Conservation (phyloP, 2,888 invertebrate species). For the Pammene fasciana region DNA sequence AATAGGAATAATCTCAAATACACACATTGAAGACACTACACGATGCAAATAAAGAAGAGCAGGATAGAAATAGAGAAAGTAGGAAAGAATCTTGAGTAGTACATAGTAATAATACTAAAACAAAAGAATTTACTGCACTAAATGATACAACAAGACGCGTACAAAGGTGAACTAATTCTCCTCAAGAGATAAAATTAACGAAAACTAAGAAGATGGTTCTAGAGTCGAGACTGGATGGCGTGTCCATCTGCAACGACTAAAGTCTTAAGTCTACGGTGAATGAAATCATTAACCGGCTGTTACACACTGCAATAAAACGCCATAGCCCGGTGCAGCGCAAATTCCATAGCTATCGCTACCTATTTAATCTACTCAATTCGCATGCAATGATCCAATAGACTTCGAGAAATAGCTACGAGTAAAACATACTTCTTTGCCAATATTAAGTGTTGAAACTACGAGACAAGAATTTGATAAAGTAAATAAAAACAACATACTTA, state of each 20-base stretch:
- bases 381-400: slow-evolving; percentile 23
- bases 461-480: slow-evolving; percentile 21
- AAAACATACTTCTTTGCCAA: slow-evolving; percentile 16
- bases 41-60: no score
- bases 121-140: no score
- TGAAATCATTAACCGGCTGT: slow-evolving; percentile 12
- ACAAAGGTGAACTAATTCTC: no score
- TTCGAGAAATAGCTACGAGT: slow-evolving; percentile 22
- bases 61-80: no score
- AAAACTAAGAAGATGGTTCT: no score
- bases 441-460: slow-evolving; percentile 17
- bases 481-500: slow-evolving; percentile 5
- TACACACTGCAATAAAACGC: slow-evolving; percentile 2
- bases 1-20: no score
- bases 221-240: no score
- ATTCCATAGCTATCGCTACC: slow-evolving; percentile 22
- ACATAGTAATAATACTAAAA: no score
- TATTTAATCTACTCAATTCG: slow-evolving; percentile 18
- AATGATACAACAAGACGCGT: no score
- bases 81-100: no score
- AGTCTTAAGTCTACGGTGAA: background rate
- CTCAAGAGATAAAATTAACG: no score
- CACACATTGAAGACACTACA: no score
- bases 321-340: background rate
- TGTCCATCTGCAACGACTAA: background rate